Percentiles rank a stretch among this genome's conserved stretches.
These are phyloP conservation scores for Sphaerophoria rueppellii DNA, from an alignment of 2,888 invertebrate genomes.

Conservation along the genomic window DNA sequence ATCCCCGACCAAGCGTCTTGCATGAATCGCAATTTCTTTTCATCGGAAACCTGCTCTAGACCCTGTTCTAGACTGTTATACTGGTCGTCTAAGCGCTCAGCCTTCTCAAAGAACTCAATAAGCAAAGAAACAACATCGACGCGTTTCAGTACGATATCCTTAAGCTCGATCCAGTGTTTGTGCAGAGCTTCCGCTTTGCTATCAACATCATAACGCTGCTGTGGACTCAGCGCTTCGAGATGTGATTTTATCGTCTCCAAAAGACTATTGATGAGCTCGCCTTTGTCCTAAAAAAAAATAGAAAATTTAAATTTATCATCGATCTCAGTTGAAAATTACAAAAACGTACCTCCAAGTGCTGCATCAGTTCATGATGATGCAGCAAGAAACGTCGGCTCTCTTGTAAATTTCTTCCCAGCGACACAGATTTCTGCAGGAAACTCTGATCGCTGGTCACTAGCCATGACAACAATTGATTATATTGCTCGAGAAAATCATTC, in stretches of 20 bases:
- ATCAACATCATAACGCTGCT: conserved; percentile 85
- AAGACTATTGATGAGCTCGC: conserved; percentile 86
- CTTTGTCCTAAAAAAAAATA: conserved; percentile 83
- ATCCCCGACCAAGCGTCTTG: conserved; percentile 85
- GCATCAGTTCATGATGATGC: conserved; percentile 88
- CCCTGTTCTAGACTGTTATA: conserved; percentile 86
- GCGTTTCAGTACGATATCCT: conserved; percentile 85
- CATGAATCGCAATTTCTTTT: conserved; percentile 83
- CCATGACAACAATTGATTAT: conserved; percentile 89
- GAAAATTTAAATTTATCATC: not conserved
- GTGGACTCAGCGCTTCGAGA: conserved; percentile 86
- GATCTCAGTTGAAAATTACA: not conserved
- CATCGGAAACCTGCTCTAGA: conserved; percentile 84
- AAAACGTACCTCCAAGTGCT: conserved; percentile 86
- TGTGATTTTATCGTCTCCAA: conserved; percentile 86
- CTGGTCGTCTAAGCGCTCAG: conserved; percentile 86
- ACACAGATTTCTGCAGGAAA: conserved; percentile 88
- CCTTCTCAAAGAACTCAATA: conserved; percentile 88
- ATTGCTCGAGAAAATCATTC: conserved; percentile 86
- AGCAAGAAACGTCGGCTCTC: conserved; percentile 89
- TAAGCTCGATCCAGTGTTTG: conserved; percentile 86
- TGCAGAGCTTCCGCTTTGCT: conserved; percentile 86
- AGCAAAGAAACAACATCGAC: conserved; percentile 87
- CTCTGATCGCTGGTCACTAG: conserved; percentile 88
- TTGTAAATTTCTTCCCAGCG: conserved; percentile 87